Conservation (phyloP, 2,113 vertebrate species). For the Emydura subglobosa region DNA sequence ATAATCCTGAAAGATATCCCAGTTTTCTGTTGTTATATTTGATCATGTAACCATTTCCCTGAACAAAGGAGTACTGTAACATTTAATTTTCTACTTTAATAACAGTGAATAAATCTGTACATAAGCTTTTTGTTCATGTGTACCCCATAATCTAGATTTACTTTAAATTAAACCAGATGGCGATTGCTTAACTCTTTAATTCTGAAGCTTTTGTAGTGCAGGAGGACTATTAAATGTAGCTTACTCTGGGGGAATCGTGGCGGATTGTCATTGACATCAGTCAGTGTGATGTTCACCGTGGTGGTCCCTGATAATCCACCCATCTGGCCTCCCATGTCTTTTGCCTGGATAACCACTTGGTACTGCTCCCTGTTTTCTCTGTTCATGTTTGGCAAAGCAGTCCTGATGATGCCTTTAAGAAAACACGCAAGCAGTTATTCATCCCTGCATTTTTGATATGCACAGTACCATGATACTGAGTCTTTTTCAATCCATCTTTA, state of each 20-base stretch:
- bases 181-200: conserved; percentile 47
- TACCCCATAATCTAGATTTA: conserved; percentile 60
- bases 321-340: conserved; percentile 89
- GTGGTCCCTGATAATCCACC: conserved; percentile 86
- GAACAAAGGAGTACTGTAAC: conserved; percentile 31
- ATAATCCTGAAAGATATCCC: neutral
- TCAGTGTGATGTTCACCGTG: conserved; percentile 85
- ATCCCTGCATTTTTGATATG: neutral
- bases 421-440: neutral
- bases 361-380: conserved; percentile 86
- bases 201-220: conserved; percentile 27
- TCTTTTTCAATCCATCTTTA: neutral
- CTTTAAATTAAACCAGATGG: conserved; percentile 72
- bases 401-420: conserved; percentile 83
- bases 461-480: neutral
- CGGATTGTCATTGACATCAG: conserved; percentile 87
- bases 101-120: conserved; percentile 47
- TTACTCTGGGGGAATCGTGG: conserved; percentile 87
- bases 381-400: conserved; percentile 87
- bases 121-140: conserved; percentile 56
- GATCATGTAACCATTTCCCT: neutral
- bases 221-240: conserved; percentile 57
- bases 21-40: neutral
- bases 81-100: conserved; percentile 62
- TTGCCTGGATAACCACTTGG: conserved; percentile 87